Evolutionary conservation across 2,888 invertebrate genomes (phyloP).

Genomic region (Coecobrya sp.): DNA sequence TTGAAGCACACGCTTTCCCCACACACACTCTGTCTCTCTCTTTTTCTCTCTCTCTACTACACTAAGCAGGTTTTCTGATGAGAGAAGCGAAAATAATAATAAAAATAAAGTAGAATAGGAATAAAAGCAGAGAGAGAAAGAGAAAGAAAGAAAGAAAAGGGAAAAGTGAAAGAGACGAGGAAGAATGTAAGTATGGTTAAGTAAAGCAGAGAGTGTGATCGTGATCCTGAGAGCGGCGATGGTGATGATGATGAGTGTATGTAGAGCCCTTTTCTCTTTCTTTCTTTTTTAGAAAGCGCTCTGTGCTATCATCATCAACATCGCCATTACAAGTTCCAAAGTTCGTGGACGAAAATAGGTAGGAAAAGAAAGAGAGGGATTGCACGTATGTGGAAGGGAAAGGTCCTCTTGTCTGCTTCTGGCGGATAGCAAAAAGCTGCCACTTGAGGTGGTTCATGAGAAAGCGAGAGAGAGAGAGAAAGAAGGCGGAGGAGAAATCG

Average conservation of each 20-base stretch:
- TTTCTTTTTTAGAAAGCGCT: background rate
- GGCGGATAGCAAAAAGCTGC: background rate
- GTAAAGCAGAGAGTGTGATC: slow-evolving; percentile 10
- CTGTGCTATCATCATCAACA: background rate
- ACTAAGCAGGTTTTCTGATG: slow-evolving; percentile 36
- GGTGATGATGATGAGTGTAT: background rate
- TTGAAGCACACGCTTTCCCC: background rate
- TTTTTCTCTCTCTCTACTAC: no score
- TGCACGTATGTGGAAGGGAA: slow-evolving; percentile 15
- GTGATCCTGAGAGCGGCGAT: background rate
- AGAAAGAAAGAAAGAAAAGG: background rate
- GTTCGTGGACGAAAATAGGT: background rate
- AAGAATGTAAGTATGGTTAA: background rate
- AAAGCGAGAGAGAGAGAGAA: slow-evolving; percentile 1
- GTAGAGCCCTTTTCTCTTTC: background rate
- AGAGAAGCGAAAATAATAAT: slow-evolving; percentile 31
- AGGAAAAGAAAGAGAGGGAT: background rate
- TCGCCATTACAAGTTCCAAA: background rate
- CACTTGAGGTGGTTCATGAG: slow-evolving; percentile 34
- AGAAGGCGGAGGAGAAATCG: slow-evolving; percentile 49
- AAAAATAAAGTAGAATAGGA: background rate
- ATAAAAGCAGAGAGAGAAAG: no score
- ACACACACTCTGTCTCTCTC: background rate
- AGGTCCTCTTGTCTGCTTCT: background rate
- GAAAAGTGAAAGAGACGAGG: background rate